Percentiles rank a stretch among this genome's conserved stretches.
phyloP scores from a whole-genome alignment of 2,888 invertebrate genomes.

The Fissipunctia ypsillon region DNA sequence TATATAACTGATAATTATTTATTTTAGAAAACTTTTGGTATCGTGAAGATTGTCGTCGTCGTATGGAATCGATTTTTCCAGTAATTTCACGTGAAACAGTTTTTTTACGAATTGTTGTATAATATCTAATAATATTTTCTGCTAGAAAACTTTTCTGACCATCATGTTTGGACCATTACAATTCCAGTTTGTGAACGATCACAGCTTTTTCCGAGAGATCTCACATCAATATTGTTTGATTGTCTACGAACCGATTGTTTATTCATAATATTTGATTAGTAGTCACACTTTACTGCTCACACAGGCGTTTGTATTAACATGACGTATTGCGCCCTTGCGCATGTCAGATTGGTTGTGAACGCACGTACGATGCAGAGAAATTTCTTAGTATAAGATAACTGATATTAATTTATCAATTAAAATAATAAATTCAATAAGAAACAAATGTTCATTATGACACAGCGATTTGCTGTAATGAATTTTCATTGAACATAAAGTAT shows the following conservation, averaged over 20 bases:
- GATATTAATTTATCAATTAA: conserved; percentile 3
- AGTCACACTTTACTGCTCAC: background rate
- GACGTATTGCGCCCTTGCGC: conserved; percentile 9
- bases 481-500: background rate
- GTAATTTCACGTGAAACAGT: too few species aligned
- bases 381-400: conserved; percentile 28
- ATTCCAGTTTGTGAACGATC: background rate
- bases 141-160: background rate
- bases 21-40: background rate
- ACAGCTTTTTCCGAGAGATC: background rate
- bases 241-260: background rate
- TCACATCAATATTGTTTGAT: background rate
- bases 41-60: background rate
- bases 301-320: background rate
- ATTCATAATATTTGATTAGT: background rate
- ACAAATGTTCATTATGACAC: background rate
- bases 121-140: background rate
- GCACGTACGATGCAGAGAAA: conserved; percentile 25
- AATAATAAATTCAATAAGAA: background rate
- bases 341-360: conserved; percentile 11
- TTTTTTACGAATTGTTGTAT: too few species aligned
- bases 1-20: background rate
- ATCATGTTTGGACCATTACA: background rate
- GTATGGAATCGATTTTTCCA: too few species aligned
- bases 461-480: background rate